Evolutionary conservation across 2,888 invertebrate genomes (phyloP).

Genomic region (Thymelicus acteon): DNA sequence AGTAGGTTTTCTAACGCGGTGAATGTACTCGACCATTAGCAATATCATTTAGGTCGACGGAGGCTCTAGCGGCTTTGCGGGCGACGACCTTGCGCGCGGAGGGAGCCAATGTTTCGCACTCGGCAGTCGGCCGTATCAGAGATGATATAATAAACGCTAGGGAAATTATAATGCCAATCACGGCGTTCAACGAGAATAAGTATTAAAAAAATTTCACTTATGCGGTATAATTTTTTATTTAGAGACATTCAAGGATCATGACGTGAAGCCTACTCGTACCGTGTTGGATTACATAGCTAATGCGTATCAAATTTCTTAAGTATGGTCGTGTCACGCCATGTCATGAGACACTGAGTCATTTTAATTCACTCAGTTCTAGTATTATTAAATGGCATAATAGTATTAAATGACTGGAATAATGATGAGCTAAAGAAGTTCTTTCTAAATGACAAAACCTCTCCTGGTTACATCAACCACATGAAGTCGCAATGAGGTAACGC

Average conservation of each 20-base stretch:
- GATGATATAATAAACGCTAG: constrained; percentile 62
- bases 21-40: constrained; percentile 80
- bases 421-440: neutral
- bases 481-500: constrained; percentile 73
- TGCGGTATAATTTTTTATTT: too few species aligned
- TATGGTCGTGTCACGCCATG: too few species aligned
- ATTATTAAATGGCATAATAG: too few species aligned
- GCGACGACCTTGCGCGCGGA: constrained; percentile 57
- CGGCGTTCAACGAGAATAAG: constrained; percentile 49
- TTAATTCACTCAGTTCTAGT: neutral
- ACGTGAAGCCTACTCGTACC: too few species aligned
- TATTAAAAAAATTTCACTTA: neutral
- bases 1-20: constrained; percentile 82
- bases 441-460: constrained; percentile 33
- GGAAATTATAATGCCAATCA: constrained; percentile 63
- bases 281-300: too few species aligned
- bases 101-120: constrained; percentile 72
- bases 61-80: constrained; percentile 52
- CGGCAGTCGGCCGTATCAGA: constrained; percentile 61
- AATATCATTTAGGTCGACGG: constrained; percentile 70
- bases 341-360: neutral
- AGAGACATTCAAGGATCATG: too few species aligned
- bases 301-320: too few species aligned
- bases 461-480: constrained; percentile 68
- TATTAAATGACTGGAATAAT: too few species aligned